Evolutionary conservation across 2,888 invertebrate genomes (phyloP), one percentile per base, ranked within the genome.

Genomic region (Galerucella pusilla): DNA sequence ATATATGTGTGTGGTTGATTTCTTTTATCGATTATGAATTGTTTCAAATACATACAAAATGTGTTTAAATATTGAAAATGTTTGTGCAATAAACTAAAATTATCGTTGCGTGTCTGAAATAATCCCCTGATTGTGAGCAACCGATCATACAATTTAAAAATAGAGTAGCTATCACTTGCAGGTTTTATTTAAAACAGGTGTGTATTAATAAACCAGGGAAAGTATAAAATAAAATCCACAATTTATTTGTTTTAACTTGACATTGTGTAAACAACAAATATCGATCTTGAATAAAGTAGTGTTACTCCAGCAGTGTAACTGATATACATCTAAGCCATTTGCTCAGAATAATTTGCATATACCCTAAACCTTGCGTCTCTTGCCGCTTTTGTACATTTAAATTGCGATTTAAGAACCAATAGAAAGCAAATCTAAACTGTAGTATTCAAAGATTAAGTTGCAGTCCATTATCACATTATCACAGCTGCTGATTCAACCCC

Each of bases 61-160:
- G n/a, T 16, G 64, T 16, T 9, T 57, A 20, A 57, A 57, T 20
- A 57, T 57, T 57, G 10, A 57, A 57, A 57, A 20, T 57, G 20
- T 57, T 57, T 10, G 16, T 35, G 14, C 2, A 35, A 28, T 35
- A 61, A 61, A n/a, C 35, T 35, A 28, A 60, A 25, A 60, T 28
- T 14, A 20, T 60, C 3, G 49, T 60, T 60, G 14, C 7, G 61
- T 25, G 59, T 35, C 6, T 61, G 35, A 12, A 10, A 35, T 35
- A 61, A n/a, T 10, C 35, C 61, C 61, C 28, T 2, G 12, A 4
- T 28, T 35, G 35, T 35, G 14, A 14, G 61, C 61, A 61, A 35
- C 61, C 28, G 12, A 35, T 14, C 35, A 61, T 61, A 61, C 61
- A 61, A 14, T 6, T 35, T 35, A 61, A 35, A 61, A 61, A 57